These are phyloP conservation scores for Strongylocentrotus purpuratus DNA, from an alignment of 35 echinoderm and acorn worm genomes.

Conservation along the genomic window DNA sequence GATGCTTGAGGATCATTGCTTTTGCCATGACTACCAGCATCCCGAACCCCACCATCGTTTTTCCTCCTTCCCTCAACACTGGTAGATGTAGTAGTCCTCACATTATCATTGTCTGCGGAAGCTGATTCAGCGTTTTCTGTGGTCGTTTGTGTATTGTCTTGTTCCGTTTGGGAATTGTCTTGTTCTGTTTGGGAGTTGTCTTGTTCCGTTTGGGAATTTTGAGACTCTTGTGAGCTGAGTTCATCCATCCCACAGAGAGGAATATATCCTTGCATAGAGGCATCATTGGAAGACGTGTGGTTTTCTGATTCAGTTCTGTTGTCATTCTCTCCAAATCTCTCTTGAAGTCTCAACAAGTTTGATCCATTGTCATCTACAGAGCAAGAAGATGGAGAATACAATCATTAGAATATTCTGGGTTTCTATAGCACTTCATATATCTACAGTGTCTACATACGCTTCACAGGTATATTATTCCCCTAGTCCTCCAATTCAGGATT, in stretches of 20 bases:
- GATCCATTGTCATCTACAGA: slow-evolving; percentile 16
- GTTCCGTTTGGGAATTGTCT: no score
- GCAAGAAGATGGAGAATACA: neutral
- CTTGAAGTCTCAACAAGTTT: slow-evolving; percentile 15
- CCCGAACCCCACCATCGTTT: neutral
- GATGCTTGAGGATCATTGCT: neutral
- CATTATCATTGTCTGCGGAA: neutral
- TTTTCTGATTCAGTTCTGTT: neutral
- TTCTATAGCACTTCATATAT: no score
- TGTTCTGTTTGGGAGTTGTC: no score
- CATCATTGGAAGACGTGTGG: neutral
- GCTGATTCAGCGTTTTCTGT: neutral
- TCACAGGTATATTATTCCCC: no score
- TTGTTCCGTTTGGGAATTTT: neutral
- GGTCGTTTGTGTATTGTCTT: neutral
- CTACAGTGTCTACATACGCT: no score
- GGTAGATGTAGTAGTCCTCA: neutral
- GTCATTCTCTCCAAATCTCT: slow-evolving; percentile 2
- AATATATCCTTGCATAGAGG: neutral
- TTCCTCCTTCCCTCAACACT: neutral
- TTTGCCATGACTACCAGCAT: neutral
- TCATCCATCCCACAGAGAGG: neutral
- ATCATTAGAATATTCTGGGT: no score
- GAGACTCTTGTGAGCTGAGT: neutral
- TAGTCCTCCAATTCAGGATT: no score